Conservation (phyloP, 1,140 invertebrate species). For the Phymorhynchus buccinoides region DNA sequence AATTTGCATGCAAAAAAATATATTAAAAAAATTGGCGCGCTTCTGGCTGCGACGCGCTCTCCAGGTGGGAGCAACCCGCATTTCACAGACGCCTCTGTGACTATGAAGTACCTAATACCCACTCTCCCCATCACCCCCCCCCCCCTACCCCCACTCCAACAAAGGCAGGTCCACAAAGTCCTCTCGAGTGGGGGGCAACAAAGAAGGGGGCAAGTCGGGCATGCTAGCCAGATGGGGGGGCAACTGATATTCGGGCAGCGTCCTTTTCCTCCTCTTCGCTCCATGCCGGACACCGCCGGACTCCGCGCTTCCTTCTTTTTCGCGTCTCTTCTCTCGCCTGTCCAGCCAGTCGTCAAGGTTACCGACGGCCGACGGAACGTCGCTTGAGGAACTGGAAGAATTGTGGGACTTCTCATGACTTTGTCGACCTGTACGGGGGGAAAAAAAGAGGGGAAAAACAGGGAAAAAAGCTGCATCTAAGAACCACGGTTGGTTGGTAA, state of each 20-base stretch:
- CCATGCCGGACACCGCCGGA: too few relatives aligned
- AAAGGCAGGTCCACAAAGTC: conserved; percentile 42
- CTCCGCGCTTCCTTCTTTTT: conserved; percentile 24
- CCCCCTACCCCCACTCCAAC: conserved; percentile 53
- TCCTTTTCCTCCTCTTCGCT: neutral
- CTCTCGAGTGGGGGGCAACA: conserved; percentile 53
- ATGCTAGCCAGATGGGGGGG: conserved; percentile 45
- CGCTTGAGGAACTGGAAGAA: neutral
- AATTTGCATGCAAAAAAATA: too few relatives aligned
- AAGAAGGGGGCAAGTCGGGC: conserved; percentile 54
- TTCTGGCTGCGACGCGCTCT: too few relatives aligned
- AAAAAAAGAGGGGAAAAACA: neutral
- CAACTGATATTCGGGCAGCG: conserved; percentile 38
- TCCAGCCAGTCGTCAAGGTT: conserved; percentile 54
- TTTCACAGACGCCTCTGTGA: too few relatives aligned
- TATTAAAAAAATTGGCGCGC: too few relatives aligned
- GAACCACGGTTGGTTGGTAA: neutral
- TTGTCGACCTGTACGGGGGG: conserved; percentile 31
- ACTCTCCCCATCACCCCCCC: too few relatives aligned
- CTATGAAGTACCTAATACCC: too few relatives aligned
- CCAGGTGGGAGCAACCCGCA: too few relatives aligned
- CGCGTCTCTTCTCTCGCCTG: conserved; percentile 43
- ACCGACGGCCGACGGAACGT: conserved; percentile 27
- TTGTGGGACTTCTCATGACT: conserved; percentile 35
- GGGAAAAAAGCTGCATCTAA: neutral